These are phyloP conservation scores for Emydoidea blandingii DNA, from an alignment of 2,797 vertebrate species.

Conservation along the genomic window DNA sequence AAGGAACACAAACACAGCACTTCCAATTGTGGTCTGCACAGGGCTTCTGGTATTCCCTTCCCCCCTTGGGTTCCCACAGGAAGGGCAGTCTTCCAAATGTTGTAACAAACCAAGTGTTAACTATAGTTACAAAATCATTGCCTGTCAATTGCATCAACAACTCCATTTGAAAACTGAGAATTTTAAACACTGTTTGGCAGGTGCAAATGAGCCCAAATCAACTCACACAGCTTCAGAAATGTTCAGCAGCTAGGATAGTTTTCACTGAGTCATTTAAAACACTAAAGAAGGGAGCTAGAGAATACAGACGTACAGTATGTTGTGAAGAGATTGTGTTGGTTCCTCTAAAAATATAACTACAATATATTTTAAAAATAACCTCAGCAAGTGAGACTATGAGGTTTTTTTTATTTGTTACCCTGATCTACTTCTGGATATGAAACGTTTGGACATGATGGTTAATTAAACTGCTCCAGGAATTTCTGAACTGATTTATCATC, in stretches of 20 bases:
- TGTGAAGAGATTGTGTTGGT: neutral
- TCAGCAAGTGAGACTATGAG: neutral
- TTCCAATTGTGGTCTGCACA: neutral
- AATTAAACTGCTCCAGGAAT: neutral
- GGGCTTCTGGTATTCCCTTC: neutral
- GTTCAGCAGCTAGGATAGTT: neutral
- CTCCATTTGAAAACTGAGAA: neutral
- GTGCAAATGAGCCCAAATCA: neutral
- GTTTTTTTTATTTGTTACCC: neutral
- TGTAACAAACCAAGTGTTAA: neutral
- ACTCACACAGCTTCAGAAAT: neutral
- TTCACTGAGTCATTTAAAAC: neutral
- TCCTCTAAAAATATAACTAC: neutral
- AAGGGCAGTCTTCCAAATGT: neutral
- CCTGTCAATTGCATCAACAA: neutral
- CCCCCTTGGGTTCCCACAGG: neutral
- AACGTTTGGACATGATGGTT: neutral
- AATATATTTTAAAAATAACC: neutral
- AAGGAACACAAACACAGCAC: neutral
- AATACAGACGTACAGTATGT: neutral
- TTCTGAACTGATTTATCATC: neutral
- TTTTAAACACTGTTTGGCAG: neutral
- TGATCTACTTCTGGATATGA: neutral
- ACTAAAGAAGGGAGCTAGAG: neutral
- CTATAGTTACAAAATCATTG: neutral